phyloP scores from a whole-genome alignment of 2,888 invertebrate species.

The Alloscopus bannaensis region DNA sequence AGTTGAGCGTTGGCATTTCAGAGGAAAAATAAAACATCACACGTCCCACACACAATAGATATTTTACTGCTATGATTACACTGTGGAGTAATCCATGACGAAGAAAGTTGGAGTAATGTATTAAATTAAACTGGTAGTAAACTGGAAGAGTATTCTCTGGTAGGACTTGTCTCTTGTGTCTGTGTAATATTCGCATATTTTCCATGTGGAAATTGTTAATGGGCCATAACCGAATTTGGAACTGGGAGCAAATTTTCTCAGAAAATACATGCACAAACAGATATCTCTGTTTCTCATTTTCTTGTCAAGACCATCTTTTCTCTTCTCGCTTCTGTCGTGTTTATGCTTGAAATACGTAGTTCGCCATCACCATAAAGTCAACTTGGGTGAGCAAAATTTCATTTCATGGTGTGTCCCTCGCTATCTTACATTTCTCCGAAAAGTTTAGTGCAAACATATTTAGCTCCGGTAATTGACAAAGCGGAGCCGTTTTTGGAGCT shows the following conservation, averaged over 20 bases:
- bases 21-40: too few species aligned
- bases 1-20: too few species aligned
- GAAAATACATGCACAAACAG: conserved; percentile 3
- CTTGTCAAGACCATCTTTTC: neutral
- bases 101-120: too few species aligned
- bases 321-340: conserved; percentile 7
- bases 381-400: conserved; percentile 43
- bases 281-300: neutral
- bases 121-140: too few species aligned
- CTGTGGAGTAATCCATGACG: too few species aligned
- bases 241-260: conserved; percentile 57
- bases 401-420: conserved; percentile 34
- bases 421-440: neutral
- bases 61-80: too few species aligned
- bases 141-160: too few species aligned
- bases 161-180: too few species aligned
- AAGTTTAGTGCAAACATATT: neutral
- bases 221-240: conserved; percentile 70
- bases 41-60: too few species aligned
- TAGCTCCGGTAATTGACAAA: too few species aligned
- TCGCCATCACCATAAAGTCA: conserved; percentile 31
- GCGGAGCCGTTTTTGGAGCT: too few species aligned
- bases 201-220: conserved; percentile 58
- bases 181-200: too few species aligned
- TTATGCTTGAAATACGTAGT: conserved; percentile 50